A percentile compares a stretch with the other conserved stretches of the same genome.
phyloP scores from a whole-genome alignment of 2,888 invertebrate species.

The Mylabris sibirica region DNA sequence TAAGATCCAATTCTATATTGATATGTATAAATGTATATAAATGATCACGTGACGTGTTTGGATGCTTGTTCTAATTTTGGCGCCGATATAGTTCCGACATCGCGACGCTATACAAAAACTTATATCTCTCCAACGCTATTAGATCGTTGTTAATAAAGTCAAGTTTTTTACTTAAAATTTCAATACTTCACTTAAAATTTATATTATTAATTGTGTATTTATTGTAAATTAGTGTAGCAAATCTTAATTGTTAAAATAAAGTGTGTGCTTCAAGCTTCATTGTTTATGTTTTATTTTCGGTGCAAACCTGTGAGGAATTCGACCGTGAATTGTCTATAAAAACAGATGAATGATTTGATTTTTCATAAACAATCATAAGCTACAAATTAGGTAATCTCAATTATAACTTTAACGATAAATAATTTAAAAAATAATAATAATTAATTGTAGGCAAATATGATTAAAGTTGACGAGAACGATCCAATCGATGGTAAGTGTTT shows the following conservation, averaged over 20 bases:
- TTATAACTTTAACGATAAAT: not conserved
- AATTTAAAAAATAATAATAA: not conserved
- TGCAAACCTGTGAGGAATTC: slow-evolving; percentile 13
- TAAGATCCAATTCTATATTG: not conserved
- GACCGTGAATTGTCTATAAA: slow-evolving; percentile 18
- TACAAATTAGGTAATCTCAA: not conserved
- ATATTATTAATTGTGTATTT: not conserved
- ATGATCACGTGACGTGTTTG: not conserved
- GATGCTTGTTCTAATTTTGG: slow-evolving; percentile 11
- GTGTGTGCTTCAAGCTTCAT: not conserved
- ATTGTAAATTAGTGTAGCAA: no score
- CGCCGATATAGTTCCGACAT: slow-evolving; percentile 5
- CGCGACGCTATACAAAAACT: slow-evolving; percentile 10
- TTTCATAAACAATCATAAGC: not conserved
- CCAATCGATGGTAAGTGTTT: slow-evolving; percentile 87
- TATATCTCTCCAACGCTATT: not conserved
- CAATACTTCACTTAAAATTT: not conserved
- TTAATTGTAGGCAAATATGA: slow-evolving; percentile 65
- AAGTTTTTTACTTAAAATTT: not conserved
- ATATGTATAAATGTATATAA: not conserved
- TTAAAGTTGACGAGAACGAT: slow-evolving; percentile 89
- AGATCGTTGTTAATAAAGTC: not conserved
- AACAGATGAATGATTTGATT: slow-evolving; percentile 4
- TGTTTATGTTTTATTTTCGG: slow-evolving; percentile 16
- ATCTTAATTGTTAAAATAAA: not conserved